Percentiles rank a stretch among this genome's conserved stretches.
Evolutionary conservation across 2,888 invertebrate genomes (phyloP).

Genomic region (Cetonia aurata): DNA sequence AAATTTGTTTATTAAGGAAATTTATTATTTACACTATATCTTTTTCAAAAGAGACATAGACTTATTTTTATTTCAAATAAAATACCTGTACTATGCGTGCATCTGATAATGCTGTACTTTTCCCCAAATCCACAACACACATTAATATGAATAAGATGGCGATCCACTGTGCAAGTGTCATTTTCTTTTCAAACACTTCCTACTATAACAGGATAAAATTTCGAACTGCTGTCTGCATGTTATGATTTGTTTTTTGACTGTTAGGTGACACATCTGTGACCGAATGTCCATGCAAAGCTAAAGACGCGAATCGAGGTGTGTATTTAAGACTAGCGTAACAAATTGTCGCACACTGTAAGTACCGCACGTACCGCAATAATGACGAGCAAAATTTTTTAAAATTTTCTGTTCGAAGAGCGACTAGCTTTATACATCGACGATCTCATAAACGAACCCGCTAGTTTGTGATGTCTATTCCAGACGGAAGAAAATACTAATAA

Average conservation of each 20-base stretch:
- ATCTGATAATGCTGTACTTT: conserved; percentile 51
- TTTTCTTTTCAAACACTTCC: conserved; percentile 28
- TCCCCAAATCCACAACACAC: conserved; percentile 23
- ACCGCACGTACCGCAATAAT: conserved; percentile 61
- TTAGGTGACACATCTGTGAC: conserved; percentile 43
- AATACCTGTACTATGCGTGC: conserved; percentile 58
- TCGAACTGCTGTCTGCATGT: conserved; percentile 40
- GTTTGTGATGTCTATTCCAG: background rate
- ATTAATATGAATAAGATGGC: conserved; percentile 8
- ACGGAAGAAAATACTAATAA: background rate
- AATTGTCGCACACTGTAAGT: conserved; percentile 63
- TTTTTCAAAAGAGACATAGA: no score
- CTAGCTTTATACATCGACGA: no score
- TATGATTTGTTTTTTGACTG: conserved; percentile 41
- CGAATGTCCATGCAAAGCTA: conserved; percentile 47
- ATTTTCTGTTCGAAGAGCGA: conserved; percentile 36
- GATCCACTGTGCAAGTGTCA: conserved; percentile 35
- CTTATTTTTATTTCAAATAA: background rate
- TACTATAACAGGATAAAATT: conserved; percentile 17
- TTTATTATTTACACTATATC: no score
- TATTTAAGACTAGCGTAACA: conserved; percentile 64
- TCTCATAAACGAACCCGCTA: no score
- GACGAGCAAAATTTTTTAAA: conserved; percentile 52
- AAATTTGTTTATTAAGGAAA: no score
- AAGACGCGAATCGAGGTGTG: conserved; percentile 59